Conservation (phyloP, 1,140 invertebrate species). For the Heliconius eleuchia region DNA sequence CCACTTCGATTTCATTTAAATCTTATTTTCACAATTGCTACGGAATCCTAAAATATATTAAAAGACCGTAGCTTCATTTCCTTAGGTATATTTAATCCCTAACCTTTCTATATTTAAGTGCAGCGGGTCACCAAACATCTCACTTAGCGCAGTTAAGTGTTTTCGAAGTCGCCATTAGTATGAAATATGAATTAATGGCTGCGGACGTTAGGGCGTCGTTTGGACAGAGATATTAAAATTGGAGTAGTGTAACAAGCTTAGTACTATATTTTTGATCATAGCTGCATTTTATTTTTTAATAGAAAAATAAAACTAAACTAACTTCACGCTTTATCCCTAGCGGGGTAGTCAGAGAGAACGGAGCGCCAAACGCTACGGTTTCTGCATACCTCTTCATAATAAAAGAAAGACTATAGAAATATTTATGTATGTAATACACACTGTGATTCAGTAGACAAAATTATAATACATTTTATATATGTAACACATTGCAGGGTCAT, state of each 20-base stretch:
- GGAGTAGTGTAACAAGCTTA: neutral
- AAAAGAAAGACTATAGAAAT: neutral
- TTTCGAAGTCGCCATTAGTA: conserved; percentile 74
- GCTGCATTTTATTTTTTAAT: neutral
- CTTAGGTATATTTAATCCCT: neutral
- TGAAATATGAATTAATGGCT: conserved; percentile 78
- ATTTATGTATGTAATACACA: neutral
- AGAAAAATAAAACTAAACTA: no score
- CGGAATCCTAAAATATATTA: neutral
- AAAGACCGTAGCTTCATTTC: neutral
- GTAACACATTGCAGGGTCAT: no score
- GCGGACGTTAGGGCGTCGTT: conserved; percentile 30
- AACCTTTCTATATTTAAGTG: conserved; percentile 19
- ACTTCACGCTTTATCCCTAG: no score
- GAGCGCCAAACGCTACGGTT: no score
- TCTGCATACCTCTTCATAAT: no score
- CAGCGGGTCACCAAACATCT: conserved; percentile 49
- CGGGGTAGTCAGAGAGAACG: no score
- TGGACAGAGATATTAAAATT: neutral
- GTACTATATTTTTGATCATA: no score
- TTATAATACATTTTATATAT: no score
- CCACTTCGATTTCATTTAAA: no score
- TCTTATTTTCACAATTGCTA: neutral
- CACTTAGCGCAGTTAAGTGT: conserved; percentile 70
- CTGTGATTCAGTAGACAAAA: no score